A percentile compares a stretch with the other conserved stretches of the same genome.
These are phyloP conservation scores for Scelioninae gen. 2 DNA, from an alignment of 2,888 invertebrate species.

Conservation along the genomic window DNA sequence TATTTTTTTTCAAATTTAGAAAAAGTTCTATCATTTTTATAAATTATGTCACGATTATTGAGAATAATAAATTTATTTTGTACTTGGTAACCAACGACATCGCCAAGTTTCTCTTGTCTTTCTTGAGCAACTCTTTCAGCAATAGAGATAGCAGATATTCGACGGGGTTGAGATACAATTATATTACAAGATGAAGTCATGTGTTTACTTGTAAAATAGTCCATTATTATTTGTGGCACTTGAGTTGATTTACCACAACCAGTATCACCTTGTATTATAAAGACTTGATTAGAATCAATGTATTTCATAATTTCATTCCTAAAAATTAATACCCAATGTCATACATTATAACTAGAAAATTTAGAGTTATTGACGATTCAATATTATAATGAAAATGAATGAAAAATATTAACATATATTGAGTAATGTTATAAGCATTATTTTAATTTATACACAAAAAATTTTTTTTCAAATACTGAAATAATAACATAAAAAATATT, in stretches of 20 bases:
- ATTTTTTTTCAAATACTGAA: too few relatives aligned
- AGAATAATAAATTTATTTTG: too few relatives aligned
- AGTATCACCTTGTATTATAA: conserved; percentile 82
- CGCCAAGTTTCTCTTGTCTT: conserved; percentile 80
- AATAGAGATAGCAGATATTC: conserved; percentile 82
- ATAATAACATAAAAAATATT: too few relatives aligned
- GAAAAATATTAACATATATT: too few relatives aligned
- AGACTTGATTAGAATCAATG: conserved; percentile 73
- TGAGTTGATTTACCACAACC: conserved; percentile 87
- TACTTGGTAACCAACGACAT: conserved; percentile 83
- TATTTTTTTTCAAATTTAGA: too few relatives aligned
- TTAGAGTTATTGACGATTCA: not conserved
- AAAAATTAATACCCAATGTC: too few relatives aligned
- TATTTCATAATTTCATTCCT: conserved; percentile 40
- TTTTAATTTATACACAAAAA: too few relatives aligned
- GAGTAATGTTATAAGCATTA: too few relatives aligned
- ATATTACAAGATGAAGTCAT: conserved; percentile 77
- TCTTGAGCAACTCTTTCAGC: conserved; percentile 81
- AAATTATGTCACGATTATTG: too few relatives aligned
- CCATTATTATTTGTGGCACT: conserved; percentile 80
- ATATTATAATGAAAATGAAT: conserved; percentile 6
- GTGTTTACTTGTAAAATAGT: conserved; percentile 74
- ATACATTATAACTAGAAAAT: too few relatives aligned
- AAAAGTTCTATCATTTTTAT: too few relatives aligned
- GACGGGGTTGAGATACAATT: conserved; percentile 82